Percentiles rank a stretch among this genome's conserved stretches.
These are phyloP conservation scores for Mactromeris polynyma DNA, from an alignment of 2,888 invertebrate species.

Conservation along the genomic window DNA sequence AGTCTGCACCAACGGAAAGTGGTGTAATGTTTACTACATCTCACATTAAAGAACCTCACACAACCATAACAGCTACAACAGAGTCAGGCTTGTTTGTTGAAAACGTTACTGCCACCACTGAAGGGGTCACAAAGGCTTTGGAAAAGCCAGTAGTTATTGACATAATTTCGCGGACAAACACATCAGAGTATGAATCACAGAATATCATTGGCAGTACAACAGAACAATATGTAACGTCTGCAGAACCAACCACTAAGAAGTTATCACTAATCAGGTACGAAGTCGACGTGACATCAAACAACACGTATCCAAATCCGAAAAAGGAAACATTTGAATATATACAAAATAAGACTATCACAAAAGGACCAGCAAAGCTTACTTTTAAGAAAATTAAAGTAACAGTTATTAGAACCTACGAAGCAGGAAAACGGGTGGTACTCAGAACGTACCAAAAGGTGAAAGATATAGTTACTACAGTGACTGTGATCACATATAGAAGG, in stretches of 20 bases:
- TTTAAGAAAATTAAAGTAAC: conserved; percentile 64
- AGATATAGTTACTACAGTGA: conserved; percentile 54
- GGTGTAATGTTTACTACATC: not conserved
- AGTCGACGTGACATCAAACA: conserved; percentile 60
- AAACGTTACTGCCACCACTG: not conserved
- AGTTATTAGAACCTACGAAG: conserved; percentile 50
- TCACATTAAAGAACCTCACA: not conserved
- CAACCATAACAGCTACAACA: not conserved
- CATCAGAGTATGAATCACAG: not conserved
- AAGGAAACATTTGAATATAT: conserved; percentile 66
- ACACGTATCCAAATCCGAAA: conserved; percentile 62
- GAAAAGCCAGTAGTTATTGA: not conserved
- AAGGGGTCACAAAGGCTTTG: not conserved
- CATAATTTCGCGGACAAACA: not conserved
- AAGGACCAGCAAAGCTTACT: conserved; percentile 53
- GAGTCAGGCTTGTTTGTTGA: not conserved
- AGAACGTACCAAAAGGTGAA: conserved; percentile 63
- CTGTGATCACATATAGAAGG: conserved; percentile 53
- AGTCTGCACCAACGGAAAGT: not conserved
- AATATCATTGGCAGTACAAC: not conserved
- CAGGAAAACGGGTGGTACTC: conserved; percentile 51
- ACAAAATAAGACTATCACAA: conserved; percentile 48
- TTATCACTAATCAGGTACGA: conserved; percentile 46
- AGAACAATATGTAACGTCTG: not conserved
- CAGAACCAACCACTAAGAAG: conserved; percentile 22